A percentile compares a stretch with the other conserved stretches of the same genome.
These are phyloP conservation scores for Chiloscyllium plagiosum DNA, from an alignment of 2,113 vertebrate species.

Conservation along the genomic window DNA sequence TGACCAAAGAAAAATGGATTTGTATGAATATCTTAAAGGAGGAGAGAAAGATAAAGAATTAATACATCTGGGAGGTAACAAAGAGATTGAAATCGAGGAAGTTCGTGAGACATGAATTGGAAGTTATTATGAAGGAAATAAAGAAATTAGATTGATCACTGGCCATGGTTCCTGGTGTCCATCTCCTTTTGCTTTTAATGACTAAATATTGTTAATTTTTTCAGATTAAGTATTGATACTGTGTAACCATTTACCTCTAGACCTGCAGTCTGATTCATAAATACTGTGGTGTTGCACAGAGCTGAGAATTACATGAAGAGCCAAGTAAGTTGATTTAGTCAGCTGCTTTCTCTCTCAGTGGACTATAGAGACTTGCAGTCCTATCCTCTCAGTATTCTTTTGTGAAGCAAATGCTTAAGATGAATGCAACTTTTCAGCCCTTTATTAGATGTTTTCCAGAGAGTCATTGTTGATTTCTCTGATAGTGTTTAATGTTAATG, in stretches of 20 bases:
- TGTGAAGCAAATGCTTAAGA: neutral
- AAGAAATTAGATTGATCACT: neutral
- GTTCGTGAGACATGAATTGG: no score
- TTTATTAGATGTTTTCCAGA: neutral
- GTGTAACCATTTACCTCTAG: neutral
- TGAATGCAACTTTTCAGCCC: neutral
- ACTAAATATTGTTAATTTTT: conserved; percentile 3
- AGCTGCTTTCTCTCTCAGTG: neutral
- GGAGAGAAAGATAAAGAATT: neutral
- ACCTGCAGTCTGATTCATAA: conserved; percentile 13
- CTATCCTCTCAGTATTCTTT: neutral
- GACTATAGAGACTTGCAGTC: neutral
- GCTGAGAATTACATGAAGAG: neutral
- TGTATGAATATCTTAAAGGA: neutral
- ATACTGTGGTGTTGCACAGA: neutral
- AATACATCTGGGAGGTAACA: no score
- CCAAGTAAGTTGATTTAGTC: neutral
- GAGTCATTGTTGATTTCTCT: neutral
- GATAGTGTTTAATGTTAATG: neutral
- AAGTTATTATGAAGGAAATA: no score
- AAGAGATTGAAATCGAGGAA: neutral
- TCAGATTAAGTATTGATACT: neutral
- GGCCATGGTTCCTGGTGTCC: neutral
- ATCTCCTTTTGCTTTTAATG: neutral
- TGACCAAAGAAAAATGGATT: neutral